phyloP scores from a whole-genome alignment of 2,888 invertebrate genomes.

The Lissonota sp. region DNA sequence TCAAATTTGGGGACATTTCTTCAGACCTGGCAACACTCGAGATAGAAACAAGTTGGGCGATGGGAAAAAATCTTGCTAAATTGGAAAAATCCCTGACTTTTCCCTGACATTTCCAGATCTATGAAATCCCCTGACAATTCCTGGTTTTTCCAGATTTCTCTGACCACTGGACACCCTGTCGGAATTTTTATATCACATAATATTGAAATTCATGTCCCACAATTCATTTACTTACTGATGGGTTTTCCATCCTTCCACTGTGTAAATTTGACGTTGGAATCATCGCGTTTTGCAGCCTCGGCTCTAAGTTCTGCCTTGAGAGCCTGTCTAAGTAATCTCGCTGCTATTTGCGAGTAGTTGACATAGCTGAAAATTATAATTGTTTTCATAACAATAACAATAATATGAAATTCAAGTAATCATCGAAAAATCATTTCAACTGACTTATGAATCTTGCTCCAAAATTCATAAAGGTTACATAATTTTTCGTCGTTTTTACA shows the following conservation, averaged over 20 bases:
- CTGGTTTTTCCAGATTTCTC: too few species aligned
- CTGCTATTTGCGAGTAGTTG: slow-evolving; percentile 97
- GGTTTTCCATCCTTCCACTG: slow-evolving; percentile 96
- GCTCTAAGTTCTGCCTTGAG: slow-evolving; percentile 90
- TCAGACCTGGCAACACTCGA: too few species aligned
- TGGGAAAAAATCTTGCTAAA: too few species aligned
- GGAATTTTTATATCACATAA: not conserved
- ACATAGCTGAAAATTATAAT: slow-evolving; percentile 90
- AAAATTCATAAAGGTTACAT: slow-evolving; percentile 63
- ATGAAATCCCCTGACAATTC: too few species aligned
- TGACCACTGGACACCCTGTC: too few species aligned
- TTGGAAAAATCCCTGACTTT: too few species aligned
- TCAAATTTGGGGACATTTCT: not conserved
- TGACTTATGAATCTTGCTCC: not conserved
- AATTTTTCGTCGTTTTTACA: slow-evolving; percentile 47
- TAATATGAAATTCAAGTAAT: not conserved
- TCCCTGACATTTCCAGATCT: too few species aligned
- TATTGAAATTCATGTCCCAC: not conserved
- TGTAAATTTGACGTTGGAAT: slow-evolving; percentile 91
- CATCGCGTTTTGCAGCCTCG: slow-evolving; percentile 91
- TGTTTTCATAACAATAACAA: too few species aligned
- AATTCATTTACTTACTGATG: slow-evolving; percentile 88
- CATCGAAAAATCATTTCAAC: slow-evolving; percentile 8
- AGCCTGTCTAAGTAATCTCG: slow-evolving; percentile 91
- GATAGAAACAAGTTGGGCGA: too few species aligned